These are phyloP conservation scores for Vesta saturnalis DNA, from an alignment of 2,888 invertebrate species.

Conservation along the genomic window DNA sequence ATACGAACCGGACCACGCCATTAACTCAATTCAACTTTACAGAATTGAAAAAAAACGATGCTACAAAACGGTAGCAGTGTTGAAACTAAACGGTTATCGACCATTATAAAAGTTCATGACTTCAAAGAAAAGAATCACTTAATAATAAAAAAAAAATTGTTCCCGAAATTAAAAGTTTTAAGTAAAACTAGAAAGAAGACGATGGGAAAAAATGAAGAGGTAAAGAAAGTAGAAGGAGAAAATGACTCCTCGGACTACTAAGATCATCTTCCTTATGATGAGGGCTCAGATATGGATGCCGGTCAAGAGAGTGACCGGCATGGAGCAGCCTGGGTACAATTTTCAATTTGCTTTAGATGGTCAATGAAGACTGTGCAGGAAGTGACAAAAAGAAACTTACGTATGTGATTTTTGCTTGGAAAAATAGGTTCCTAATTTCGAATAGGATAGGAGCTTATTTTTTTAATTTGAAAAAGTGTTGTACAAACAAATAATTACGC, in stretches of 20 bases:
- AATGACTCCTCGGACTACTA: no score
- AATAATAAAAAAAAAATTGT: not conserved
- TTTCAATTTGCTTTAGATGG: no score
- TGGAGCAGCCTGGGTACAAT: no score
- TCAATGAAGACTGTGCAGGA: no score
- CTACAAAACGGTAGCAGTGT: no score
- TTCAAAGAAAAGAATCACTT: constrained; percentile 1
- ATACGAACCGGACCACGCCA: not conserved
- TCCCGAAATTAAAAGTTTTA: not conserved
- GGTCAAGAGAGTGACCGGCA: no score
- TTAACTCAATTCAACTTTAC: not conserved
- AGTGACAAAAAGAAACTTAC: not conserved
- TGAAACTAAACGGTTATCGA: constrained; percentile 6
- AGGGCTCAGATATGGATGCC: no score
- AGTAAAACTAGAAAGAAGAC: not conserved
- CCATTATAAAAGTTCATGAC: not conserved
- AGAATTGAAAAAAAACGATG: no score
- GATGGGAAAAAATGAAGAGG: no score
- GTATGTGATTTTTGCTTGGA: not conserved
- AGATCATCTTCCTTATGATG: no score
- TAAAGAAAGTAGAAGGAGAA: no score
- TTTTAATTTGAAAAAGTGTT: not conserved
- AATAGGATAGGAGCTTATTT: not conserved
- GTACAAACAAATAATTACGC: no score
- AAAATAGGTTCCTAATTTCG: not conserved